A percentile compares a stretch with the other conserved stretches of the same genome.
Conservation (phyloP, 2,797 vertebrate species). For the Phrynocephalus vlangalii region DNA sequence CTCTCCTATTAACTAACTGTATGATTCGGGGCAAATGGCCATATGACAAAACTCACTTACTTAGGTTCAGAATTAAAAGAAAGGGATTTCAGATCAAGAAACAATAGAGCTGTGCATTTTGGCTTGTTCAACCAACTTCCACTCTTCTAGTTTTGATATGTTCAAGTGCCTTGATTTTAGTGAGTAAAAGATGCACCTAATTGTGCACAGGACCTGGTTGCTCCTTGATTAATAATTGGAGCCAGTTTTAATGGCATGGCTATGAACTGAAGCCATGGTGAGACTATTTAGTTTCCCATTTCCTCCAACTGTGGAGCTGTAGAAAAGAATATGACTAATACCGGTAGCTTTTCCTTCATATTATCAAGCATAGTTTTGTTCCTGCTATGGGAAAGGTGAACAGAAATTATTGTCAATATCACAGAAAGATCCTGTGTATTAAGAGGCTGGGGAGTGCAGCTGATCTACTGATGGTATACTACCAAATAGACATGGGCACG, state of each 20-base stretch:
- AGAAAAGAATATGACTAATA: too few species aligned
- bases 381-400: neutral
- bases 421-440: too few species aligned
- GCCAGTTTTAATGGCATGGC: neutral
- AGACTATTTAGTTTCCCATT: neutral
- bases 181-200: neutral
- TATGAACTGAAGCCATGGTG: neutral
- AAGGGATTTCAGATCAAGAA: neutral
- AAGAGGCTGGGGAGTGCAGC: too few species aligned
- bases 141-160: neutral
- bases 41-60: neutral
- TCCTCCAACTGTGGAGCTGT: neutral
- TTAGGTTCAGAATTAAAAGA: too few species aligned
- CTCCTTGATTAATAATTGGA: neutral
- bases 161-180: neutral
- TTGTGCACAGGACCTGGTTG: neutral
- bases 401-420: too few species aligned
- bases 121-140: neutral
- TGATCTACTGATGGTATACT: too few species aligned
- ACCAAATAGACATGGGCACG: too few species aligned
- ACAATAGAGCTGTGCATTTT: neutral
- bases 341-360: neutral
- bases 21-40: neutral
- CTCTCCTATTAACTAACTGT: neutral
- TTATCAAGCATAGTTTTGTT: neutral